Conservation (phyloP, 2,888 invertebrate genomes). For the Lasiommata megera region DNA sequence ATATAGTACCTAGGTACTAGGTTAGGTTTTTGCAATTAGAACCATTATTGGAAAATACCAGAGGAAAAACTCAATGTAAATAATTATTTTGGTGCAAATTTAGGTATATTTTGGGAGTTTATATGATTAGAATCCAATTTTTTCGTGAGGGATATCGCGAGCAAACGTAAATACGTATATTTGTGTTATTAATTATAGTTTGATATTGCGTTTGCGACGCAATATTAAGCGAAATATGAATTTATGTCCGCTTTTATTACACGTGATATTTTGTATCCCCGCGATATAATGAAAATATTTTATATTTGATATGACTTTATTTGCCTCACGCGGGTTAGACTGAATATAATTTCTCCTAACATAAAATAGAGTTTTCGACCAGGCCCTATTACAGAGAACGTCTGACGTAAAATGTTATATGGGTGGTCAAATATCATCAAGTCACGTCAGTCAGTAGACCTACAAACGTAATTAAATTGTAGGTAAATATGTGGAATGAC, state of each 20-base stretch:
- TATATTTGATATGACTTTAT: slow-evolving; percentile 29
- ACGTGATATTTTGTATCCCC: slow-evolving; percentile 26
- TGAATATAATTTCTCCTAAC: no score
- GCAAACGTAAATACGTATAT: slow-evolving; percentile 11
- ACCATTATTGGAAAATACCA: no score
- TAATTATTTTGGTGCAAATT: background rate
- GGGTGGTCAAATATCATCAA: no score
- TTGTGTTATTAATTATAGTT: slow-evolving; percentile 18
- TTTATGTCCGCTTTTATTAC: slow-evolving; percentile 34
- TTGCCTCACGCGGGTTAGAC: slow-evolving; percentile 3
- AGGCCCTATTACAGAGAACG: no score
- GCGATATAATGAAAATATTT: slow-evolving; percentile 22
- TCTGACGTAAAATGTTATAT: no score
- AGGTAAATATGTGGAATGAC: no score
- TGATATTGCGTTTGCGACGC: slow-evolving; percentile 22
- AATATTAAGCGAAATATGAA: slow-evolving; percentile 30
- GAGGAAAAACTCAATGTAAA: no score
- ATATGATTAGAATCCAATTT: slow-evolving; percentile 5
- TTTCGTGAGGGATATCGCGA: slow-evolving; percentile 3
- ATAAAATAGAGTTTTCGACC: no score
- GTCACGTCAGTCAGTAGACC: no score
- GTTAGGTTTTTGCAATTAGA: no score
- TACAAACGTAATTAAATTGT: no score
- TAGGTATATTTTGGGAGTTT: background rate
- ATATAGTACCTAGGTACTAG: no score